Evolutionary conservation across 2,113 vertebrate genomes (phyloP), one percentile per base, ranked within the genome.

Genomic region (Oncorhynchus gorbuscha): DNA sequence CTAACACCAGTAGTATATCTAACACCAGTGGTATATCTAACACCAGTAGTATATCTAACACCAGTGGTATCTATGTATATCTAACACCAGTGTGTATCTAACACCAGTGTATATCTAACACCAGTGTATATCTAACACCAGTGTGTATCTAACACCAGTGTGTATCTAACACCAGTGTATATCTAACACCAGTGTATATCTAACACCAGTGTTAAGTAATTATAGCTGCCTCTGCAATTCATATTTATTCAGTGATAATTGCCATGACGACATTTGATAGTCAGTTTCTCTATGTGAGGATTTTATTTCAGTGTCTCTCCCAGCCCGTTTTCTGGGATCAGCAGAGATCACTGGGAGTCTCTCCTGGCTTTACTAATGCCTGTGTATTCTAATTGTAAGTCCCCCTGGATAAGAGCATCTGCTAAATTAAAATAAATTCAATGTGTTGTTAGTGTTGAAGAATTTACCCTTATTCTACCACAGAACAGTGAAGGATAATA

Each of bases 331-430:
- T 87, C 80, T 79, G 28, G 49, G 89, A 88, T 91, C 89, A 91
- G 73, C 82, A 72, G 73, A 83, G 75, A 77, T 79, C 80, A 82
- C 85, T 79, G 80, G 81, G 80, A 85, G 77, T 81, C 84, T 90
- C 87, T 70, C 51, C 74, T 75, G 8, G 84, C 62, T 84, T 88
- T 85, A 81, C 87, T 74, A 74, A 76, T 80, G 83, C 79, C 78
- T 51, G 14, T 5, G 49, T 13, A 51, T 51, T 16, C 11, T 28
- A 55, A 14, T 1, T 55, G 12, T 55, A 55, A 55, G 12, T 55
- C 49, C 49, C 49, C 4, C 12, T 75, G 5, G 55, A 58, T 58
- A 45, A 45, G 8, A 45, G 39, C 8, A 45, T 45, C 8, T 45
- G 39, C 39, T 45, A 45, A 45, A 45, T 45, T 45, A 18, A 58